phyloP scores from a whole-genome alignment of 2,797 vertebrate species.

The Bovichtus variegatus region DNA sequence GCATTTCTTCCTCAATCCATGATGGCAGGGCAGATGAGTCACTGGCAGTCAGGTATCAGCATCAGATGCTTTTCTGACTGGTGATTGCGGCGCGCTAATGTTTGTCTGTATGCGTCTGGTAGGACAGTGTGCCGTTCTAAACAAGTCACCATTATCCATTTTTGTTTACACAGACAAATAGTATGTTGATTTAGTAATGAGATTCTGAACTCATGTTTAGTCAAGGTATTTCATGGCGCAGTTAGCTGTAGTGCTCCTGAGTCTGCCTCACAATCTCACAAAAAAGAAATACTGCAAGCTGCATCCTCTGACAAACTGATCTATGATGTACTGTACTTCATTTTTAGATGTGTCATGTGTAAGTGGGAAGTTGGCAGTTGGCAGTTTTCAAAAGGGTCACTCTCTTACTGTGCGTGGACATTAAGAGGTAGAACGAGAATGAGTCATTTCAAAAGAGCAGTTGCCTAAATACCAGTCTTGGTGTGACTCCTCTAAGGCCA shows the following conservation, averaged over 20 bases:
- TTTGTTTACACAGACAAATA: slow-evolving; percentile 43
- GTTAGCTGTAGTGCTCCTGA: slow-evolving; percentile 34
- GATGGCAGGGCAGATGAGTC: slow-evolving; percentile 76
- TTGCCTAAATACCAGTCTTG: slow-evolving; percentile 30
- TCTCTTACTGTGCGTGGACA: slow-evolving; percentile 41
- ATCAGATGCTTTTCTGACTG: slow-evolving; percentile 61
- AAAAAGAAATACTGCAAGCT: slow-evolving; percentile 49
- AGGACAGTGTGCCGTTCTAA: slow-evolving; percentile 17
- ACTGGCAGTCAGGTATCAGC: slow-evolving; percentile 73
- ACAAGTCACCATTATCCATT: slow-evolving; percentile 35
- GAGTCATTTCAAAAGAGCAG: slow-evolving; percentile 53
- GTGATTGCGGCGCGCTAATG: slow-evolving; percentile 44
- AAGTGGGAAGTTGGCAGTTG: slow-evolving; percentile 55
- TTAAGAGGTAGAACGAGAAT: slow-evolving; percentile 34
- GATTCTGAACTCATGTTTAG: slow-evolving; percentile 42
- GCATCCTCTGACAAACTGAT: slow-evolving; percentile 52
- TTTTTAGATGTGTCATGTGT: slow-evolving; percentile 49
- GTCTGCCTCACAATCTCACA: slow-evolving; percentile 39
- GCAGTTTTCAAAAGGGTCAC: slow-evolving; percentile 47
- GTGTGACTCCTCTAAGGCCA: slow-evolving; percentile 31
- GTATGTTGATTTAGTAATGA: slow-evolving; percentile 33
- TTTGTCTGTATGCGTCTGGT: slow-evolving; percentile 49
- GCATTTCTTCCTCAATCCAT: slow-evolving; percentile 67
- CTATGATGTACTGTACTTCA: slow-evolving; percentile 38
- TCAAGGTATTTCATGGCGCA: slow-evolving; percentile 32